Conservation (phyloP, 2,888 invertebrate genomes). For the Thelaira solivaga region DNA sequence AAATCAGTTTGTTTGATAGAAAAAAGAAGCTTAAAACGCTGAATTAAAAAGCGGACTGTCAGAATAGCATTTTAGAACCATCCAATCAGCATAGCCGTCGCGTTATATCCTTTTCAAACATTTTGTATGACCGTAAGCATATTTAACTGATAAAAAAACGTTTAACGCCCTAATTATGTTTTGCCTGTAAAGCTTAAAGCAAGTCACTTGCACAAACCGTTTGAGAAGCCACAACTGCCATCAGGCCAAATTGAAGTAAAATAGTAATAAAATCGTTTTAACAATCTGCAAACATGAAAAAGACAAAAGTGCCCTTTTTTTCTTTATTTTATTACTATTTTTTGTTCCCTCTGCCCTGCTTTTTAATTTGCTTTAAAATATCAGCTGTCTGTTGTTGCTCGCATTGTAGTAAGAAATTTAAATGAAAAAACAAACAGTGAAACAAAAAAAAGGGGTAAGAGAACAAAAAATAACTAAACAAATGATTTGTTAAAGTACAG, state of each 20-base stretch:
- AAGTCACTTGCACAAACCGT: neutral
- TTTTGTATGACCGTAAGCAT: too few relatives aligned
- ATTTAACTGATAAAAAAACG: too few relatives aligned
- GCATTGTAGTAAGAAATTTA: slow-evolving; percentile 35
- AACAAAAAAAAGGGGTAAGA: neutral
- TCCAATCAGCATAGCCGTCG: too few relatives aligned
- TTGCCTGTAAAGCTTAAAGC: neutral
- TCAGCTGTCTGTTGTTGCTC: slow-evolving; percentile 44
- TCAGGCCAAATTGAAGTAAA: neutral
- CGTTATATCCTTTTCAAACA: too few relatives aligned
- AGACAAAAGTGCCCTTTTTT: slow-evolving; percentile 34
- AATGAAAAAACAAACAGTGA: slow-evolving; percentile 52
- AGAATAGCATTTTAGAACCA: too few relatives aligned
- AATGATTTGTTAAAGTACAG: slow-evolving; percentile 50
- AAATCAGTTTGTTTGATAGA: too few relatives aligned
- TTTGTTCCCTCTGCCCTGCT: neutral
- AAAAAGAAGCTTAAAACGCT: too few relatives aligned
- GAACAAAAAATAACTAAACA: slow-evolving; percentile 29
- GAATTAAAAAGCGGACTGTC: too few relatives aligned
- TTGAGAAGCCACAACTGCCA: neutral
- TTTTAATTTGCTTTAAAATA: slow-evolving; percentile 10
- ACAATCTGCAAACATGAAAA: slow-evolving; percentile 39
- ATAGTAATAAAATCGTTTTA: slow-evolving; percentile 27
- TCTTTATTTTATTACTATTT: too few relatives aligned
- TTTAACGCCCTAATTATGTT: too few relatives aligned